Conservation (phyloP, 1,140 invertebrate species). For the Drosophila athabasca region DNA sequence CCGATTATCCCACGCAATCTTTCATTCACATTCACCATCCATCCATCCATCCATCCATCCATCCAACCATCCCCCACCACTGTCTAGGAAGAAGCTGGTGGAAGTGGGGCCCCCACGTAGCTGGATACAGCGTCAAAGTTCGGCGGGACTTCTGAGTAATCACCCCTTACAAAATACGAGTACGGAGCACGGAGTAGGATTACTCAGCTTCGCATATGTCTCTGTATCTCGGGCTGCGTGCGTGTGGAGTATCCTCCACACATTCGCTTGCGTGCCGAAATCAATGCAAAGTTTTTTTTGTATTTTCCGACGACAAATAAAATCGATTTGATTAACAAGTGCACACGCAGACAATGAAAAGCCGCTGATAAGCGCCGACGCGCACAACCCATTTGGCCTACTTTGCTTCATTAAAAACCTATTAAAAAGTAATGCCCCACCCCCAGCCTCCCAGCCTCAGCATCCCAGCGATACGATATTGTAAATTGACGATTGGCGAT, state of each 20-base stretch:
- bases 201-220: conserved; percentile 60
- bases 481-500: conserved; percentile 29
- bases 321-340: conserved; percentile 78
- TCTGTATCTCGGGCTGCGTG: conserved; percentile 65
- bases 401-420: conserved; percentile 81
- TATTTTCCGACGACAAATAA: conserved; percentile 56
- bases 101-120: conserved; percentile 28
- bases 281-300: conserved; percentile 66
- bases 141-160: conserved; percentile 56
- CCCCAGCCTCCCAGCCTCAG: too few relatives aligned
- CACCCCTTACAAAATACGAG: conserved; percentile 60
- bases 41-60: conserved; percentile 49
- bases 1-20: conserved; percentile 82
- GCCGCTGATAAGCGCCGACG: conserved; percentile 62
- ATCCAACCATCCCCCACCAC: conserved; percentile 19
- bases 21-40: conserved; percentile 68
- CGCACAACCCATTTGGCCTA: conserved; percentile 75
- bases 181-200: conserved; percentile 14
- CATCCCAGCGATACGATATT: conserved; percentile 1
- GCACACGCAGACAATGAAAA: conserved; percentile 67
- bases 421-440: conserved; percentile 58
- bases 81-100: conserved; percentile 63
- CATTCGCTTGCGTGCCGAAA: conserved; percentile 59
- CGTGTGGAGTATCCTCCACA: conserved; percentile 29
- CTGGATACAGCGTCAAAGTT: conserved; percentile 76